phyloP scores from a whole-genome alignment of 2,797 vertebrate species.

The Arctocebus calabarensis region DNA sequence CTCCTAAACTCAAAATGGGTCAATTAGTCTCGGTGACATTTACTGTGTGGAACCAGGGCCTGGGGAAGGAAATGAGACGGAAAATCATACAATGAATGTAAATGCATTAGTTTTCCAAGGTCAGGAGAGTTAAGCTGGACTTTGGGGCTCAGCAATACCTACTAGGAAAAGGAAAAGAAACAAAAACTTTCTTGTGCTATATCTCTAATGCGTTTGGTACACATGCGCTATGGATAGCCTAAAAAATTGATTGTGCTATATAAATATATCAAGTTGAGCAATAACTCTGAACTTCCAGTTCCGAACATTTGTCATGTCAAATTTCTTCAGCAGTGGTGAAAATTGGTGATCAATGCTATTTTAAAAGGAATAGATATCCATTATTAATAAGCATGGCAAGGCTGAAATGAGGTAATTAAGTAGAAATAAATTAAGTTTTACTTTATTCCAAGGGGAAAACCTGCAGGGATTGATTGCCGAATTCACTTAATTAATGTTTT shows the following conservation, averaged over 20 bases:
- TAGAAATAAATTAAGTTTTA: conserved; percentile 77
- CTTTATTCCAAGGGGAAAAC: conserved; percentile 37
- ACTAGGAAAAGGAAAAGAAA: conserved; percentile 49
- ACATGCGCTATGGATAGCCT: conserved; percentile 82
- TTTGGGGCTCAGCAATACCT: conserved; percentile 69
- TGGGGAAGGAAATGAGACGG: conserved; percentile 21
- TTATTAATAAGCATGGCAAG: conserved; percentile 82
- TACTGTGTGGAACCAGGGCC: conserved; percentile 55
- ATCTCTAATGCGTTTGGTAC: conserved; percentile 81
- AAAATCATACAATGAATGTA: conserved; percentile 64
- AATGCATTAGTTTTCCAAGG: conserved; percentile 71
- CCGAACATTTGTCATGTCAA: conserved; percentile 79
- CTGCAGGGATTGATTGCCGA: conserved; percentile 65
- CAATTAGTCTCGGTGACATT: conserved; percentile 78
- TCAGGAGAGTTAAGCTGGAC: conserved; percentile 80
- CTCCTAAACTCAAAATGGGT: conserved; percentile 83
- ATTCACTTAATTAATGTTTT: conserved; percentile 76
- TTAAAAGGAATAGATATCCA: conserved; percentile 78
- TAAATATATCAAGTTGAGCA: conserved; percentile 79
- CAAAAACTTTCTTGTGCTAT: conserved; percentile 64
- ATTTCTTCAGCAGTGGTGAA: conserved; percentile 64
- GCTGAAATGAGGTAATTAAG: conserved; percentile 75
- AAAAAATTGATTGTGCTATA: conserved; percentile 82
- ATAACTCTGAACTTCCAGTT: conserved; percentile 74
- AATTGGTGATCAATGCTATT: conserved; percentile 82